These are phyloP conservation scores for Potamarius usumacintae DNA, from an alignment of 2,113 vertebrate genomes.

Conservation along the genomic window DNA sequence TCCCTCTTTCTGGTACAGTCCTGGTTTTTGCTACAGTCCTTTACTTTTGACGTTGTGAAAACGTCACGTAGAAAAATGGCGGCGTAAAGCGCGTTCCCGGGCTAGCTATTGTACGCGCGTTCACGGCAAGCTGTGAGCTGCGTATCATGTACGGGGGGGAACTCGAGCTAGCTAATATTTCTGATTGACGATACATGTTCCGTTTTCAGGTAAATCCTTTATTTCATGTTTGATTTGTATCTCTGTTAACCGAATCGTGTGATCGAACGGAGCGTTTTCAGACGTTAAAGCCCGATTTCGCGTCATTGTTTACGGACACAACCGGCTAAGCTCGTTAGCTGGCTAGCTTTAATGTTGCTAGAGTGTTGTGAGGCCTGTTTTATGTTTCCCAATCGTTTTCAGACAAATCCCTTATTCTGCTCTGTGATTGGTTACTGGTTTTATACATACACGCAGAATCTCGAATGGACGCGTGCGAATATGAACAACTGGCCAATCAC, in stretches of 20 bases:
- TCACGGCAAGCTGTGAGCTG: constrained; percentile 52
- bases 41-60: neutral
- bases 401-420: neutral
- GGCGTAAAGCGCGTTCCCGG: constrained; percentile 8
- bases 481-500: neutral
- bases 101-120: constrained; percentile 20
- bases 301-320: constrained; percentile 63
- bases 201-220: constrained; percentile 74
- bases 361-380: constrained; percentile 57
- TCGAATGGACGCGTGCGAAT: neutral
- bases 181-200: constrained; percentile 72
- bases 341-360: constrained; percentile 30
- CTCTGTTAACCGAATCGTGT: neutral
- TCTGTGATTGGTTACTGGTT: neutral
- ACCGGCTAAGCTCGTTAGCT: constrained; percentile 22
- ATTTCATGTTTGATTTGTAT: no score
- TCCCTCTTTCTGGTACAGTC: neutral
- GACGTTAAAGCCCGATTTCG: neutral
- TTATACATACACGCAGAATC: neutral
- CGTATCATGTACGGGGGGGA: constrained; percentile 68
- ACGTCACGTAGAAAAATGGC: constrained; percentile 19
- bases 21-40: neutral
- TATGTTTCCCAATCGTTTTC: neutral
- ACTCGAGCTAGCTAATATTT: constrained; percentile 43
- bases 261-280: no score